Evolutionary conservation across 2,888 invertebrate species (phyloP).

Genomic region (Pseudeuparius sepicola): DNA sequence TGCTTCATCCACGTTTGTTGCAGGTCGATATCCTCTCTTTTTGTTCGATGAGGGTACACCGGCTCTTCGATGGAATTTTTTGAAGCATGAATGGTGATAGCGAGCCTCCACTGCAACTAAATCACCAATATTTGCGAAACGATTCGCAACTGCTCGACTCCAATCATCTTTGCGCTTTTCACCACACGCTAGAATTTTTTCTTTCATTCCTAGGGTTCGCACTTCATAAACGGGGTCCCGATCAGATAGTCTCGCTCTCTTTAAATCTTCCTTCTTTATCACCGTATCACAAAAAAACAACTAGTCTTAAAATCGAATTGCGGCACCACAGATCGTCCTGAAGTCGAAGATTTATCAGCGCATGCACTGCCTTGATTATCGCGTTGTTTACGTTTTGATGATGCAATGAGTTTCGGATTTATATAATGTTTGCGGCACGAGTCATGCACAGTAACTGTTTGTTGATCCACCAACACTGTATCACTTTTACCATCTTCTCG

Average conservation of each 20-base stretch:
- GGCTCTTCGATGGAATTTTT: too few relatives aligned
- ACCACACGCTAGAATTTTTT: neutral
- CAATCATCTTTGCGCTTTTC: constrained; percentile 7
- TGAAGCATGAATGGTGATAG: constrained; percentile 5
- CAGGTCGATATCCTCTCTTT: too few relatives aligned
- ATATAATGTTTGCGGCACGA: constrained; percentile 7
- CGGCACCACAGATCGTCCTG: too few relatives aligned
- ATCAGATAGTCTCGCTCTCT: neutral
- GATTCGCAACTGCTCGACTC: constrained; percentile 3
- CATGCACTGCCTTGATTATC: too few relatives aligned
- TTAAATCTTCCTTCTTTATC: constrained; percentile 4
- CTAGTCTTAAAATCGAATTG: too few relatives aligned
- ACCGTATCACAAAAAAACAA: constrained; percentile 6
- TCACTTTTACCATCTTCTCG: constrained; percentile 5
- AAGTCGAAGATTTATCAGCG: too few relatives aligned
- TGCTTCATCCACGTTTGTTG: too few relatives aligned
- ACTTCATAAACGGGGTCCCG: constrained; percentile 6
- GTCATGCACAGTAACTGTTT: constrained; percentile 4
- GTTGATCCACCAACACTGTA: neutral
- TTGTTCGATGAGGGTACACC: too few relatives aligned
- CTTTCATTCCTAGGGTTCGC: constrained; percentile 5
- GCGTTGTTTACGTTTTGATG: too few relatives aligned
- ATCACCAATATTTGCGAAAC: constrained; percentile 5
- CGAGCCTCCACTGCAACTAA: constrained; percentile 8
- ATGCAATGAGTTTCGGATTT: constrained; percentile 5